phyloP scores from a whole-genome alignment of 2,888 invertebrate species.

The Sesamia inferens region DNA sequence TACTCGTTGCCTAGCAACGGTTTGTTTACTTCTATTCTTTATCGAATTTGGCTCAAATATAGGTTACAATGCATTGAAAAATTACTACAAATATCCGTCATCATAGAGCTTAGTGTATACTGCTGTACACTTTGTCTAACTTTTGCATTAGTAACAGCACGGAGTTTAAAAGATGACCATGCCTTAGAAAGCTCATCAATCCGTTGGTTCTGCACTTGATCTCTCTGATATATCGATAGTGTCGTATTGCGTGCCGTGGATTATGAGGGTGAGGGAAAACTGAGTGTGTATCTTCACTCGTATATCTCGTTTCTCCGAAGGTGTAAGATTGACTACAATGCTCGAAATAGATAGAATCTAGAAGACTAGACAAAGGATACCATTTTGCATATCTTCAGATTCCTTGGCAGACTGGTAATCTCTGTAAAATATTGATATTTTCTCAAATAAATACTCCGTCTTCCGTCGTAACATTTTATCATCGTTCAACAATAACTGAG shows the following conservation, averaged over 20 bases:
- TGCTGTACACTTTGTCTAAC: neutral
- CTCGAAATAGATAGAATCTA: neutral
- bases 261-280: neutral
- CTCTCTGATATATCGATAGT: neutral
- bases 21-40: too few species aligned
- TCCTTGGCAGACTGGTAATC: too few species aligned
- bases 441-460: too few species aligned
- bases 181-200: neutral
- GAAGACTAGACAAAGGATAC: neutral
- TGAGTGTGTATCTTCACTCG: too few species aligned
- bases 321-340: neutral
- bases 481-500: too few species aligned
- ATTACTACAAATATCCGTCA: too few species aligned
- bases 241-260: neutral
- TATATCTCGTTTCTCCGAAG: too few species aligned
- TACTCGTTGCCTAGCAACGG: too few species aligned
- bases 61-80: neutral
- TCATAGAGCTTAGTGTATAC: neutral
- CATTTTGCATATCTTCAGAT: neutral
- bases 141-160: neutral
- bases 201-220: neutral
- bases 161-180: neutral
- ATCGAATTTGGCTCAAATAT: neutral
- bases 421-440: too few species aligned
- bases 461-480: too few species aligned